Conservation (phyloP, 2,113 vertebrate genomes). For the Melanerpes formicivorus region DNA sequence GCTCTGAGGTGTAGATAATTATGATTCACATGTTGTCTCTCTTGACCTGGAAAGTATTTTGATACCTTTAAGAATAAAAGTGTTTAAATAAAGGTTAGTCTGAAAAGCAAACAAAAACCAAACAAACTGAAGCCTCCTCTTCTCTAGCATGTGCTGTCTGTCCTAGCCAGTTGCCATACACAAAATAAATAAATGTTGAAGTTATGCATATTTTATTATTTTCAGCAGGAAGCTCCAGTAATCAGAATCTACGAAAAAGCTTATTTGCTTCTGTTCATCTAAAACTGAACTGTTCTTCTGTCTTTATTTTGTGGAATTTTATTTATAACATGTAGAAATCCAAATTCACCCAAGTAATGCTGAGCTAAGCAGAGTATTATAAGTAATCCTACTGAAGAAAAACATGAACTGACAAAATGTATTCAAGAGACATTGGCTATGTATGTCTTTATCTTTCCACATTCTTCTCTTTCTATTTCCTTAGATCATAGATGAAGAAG, state of each 20-base stretch:
- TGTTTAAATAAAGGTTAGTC: neutral
- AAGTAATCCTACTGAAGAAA: neutral
- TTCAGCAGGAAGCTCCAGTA: neutral
- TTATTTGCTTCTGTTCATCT: neutral
- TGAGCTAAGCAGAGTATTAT: neutral
- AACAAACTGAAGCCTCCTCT: neutral
- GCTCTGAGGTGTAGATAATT: neutral
- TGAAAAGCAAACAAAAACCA: neutral
- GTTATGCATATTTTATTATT: neutral
- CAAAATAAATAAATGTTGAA: neutral
- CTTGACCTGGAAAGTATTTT: neutral
- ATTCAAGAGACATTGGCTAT: rapidly evolving
- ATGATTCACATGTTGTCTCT: neutral
- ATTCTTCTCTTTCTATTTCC: neutral
- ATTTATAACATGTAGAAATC: no score
- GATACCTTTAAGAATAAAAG: neutral
- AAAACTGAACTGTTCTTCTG: neutral
- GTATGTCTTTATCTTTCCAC: neutral
- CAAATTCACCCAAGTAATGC: neutral
- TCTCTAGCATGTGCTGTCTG: neutral
- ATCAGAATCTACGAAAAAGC: neutral
- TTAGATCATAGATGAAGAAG: constrained; percentile 97
- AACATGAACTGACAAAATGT: neutral
- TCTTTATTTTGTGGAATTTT: neutral
- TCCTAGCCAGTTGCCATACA: neutral